Conservation (phyloP, 2,113 vertebrate species). For the Corvus cornix region DNA sequence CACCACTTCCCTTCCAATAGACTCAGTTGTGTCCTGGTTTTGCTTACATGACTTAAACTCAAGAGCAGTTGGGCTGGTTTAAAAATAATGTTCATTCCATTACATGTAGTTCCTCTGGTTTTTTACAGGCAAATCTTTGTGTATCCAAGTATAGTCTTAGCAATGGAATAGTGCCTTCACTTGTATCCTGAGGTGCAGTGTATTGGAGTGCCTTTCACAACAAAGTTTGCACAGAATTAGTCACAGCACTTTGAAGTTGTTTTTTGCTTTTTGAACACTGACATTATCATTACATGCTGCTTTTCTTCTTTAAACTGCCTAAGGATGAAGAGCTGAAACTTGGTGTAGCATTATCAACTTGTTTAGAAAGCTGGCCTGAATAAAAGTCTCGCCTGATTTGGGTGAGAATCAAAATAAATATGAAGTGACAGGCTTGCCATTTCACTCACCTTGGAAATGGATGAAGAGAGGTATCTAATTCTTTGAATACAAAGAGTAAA, state of each 20-base stretch:
- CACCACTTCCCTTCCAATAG: not conserved
- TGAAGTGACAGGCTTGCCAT: not conserved
- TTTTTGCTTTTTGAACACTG: not conserved
- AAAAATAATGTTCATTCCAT: not conserved
- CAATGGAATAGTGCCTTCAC: not conserved
- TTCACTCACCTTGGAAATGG: not conserved
- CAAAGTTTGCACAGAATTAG: not conserved
- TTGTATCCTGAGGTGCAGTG: not conserved
- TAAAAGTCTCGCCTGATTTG: not conserved
- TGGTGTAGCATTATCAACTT: not conserved
- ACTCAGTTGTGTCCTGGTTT: not conserved
- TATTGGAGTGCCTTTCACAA: not conserved
- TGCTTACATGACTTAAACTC: not conserved
- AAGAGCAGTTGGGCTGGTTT: not conserved
- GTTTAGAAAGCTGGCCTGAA: not conserved
- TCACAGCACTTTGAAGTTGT: not conserved
- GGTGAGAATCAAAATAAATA: conserved; percentile 13
- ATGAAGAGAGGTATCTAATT: not conserved
- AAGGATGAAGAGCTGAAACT: not conserved
- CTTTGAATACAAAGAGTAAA: not conserved
- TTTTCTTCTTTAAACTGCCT: not conserved
- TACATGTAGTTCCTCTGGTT: not conserved
- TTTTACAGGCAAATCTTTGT: not conserved
- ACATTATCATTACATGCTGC: not conserved
- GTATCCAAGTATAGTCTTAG: not conserved